A percentile compares a stretch with the other conserved stretches of the same genome.
These are phyloP conservation scores for Streptopelia turtur DNA, from an alignment of 2,797 vertebrate species.

Conservation along the genomic window DNA sequence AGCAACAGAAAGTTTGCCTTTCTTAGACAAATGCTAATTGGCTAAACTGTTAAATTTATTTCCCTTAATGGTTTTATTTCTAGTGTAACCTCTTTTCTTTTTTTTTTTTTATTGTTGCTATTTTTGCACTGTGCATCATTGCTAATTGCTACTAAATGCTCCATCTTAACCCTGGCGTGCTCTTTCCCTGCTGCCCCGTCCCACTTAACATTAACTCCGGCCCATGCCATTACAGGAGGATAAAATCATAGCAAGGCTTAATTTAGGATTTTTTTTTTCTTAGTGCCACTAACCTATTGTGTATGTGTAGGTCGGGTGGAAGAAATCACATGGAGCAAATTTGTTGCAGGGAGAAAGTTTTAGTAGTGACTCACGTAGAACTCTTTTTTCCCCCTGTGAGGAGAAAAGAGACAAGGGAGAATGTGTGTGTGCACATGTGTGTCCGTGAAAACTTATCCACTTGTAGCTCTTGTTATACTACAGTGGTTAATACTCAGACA, in stretches of 20 bases:
- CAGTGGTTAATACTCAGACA: not conserved
- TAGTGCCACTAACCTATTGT: not conserved
- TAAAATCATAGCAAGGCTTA: slow-evolving; percentile 44
- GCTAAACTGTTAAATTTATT: slow-evolving; percentile 61
- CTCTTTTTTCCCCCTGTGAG: fast-evolving
- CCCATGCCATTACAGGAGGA: slow-evolving; percentile 25
- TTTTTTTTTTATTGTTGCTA: slow-evolving; percentile 14
- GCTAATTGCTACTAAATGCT: slow-evolving; percentile 72
- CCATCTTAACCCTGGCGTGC: slow-evolving; percentile 48
- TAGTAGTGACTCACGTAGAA: not conserved
- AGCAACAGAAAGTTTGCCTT: slow-evolving; percentile 39
- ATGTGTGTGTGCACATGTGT: not conserved
- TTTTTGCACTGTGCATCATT: slow-evolving; percentile 62
- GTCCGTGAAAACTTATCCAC: not conserved
- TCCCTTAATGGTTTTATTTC: slow-evolving; percentile 60
- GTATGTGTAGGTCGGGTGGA: not conserved
- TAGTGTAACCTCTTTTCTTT: slow-evolving; percentile 12
- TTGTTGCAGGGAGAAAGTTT: not conserved
- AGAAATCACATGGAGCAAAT: not conserved
- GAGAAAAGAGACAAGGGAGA: not conserved
- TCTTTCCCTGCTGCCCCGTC: slow-evolving; percentile 49
- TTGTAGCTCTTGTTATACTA: not conserved
- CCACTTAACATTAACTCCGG: slow-evolving; percentile 66
- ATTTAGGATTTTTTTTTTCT: slow-evolving; percentile 20
- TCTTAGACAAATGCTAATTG: slow-evolving; percentile 67